Conservation (phyloP, 2,888 invertebrate genomes). For the Dichetophora obliterata region DNA sequence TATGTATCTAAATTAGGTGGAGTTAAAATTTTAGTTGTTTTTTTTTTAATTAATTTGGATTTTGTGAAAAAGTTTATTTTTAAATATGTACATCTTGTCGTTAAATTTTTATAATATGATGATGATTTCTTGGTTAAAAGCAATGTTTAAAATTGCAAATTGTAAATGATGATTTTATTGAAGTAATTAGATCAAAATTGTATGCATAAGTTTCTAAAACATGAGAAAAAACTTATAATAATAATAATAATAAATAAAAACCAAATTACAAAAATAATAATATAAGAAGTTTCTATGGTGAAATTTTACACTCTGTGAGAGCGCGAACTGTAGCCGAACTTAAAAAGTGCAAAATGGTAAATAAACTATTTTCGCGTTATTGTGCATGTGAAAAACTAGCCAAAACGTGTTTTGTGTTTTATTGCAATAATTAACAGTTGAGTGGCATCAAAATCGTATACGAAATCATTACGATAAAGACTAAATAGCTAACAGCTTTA, state of each 20-base stretch:
- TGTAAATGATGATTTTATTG: conserved; percentile 27
- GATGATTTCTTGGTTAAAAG: background rate
- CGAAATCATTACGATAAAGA: background rate
- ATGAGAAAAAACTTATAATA: conserved; percentile 1
- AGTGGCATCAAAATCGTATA: background rate
- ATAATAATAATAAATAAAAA: conserved; percentile 8
- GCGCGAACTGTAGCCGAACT: background rate
- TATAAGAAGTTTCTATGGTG: background rate
- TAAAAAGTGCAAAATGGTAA: conserved; percentile 1
- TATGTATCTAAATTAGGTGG: background rate
- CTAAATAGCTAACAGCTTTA: background rate
- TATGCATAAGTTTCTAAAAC: conserved; percentile 30
- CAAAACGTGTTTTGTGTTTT: background rate
- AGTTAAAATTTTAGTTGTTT: background rate
- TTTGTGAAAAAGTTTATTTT: background rate
- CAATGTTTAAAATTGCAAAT: conserved; percentile 17
- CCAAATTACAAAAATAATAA: background rate
- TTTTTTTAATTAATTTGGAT: background rate
- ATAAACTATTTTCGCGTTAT: conserved; percentile 16
- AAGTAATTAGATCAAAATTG: conserved; percentile 30
- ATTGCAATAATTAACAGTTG: background rate
- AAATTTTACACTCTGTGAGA: conserved; percentile 18
- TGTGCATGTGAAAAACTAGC: conserved; percentile 2
- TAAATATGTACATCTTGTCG: background rate
- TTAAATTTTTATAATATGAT: background rate